These are phyloP conservation scores for Pampusana beccarii DNA, from an alignment of 2,113 vertebrate species.

Conservation along the genomic window DNA sequence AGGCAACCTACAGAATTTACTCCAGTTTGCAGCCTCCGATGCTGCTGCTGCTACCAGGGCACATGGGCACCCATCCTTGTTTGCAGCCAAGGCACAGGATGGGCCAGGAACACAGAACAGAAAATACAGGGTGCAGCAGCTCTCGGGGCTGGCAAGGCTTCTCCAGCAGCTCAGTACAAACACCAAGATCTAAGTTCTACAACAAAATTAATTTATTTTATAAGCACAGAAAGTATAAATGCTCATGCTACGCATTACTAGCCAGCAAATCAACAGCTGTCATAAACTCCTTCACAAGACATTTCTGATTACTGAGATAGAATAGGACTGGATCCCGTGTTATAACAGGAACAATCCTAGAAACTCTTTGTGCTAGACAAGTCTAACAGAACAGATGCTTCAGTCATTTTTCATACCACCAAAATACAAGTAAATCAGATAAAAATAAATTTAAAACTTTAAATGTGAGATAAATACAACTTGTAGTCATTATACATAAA, in stretches of 20 bases:
- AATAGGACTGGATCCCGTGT: neutral
- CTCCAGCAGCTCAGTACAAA: neutral
- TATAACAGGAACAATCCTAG: neutral
- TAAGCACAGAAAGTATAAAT: neutral
- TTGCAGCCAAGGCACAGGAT: neutral
- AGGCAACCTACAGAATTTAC: neutral
- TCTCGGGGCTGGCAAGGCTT: neutral
- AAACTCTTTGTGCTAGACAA: neutral
- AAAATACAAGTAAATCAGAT: conserved; percentile 14
- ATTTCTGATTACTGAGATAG: neutral
- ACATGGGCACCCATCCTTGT: neutral
- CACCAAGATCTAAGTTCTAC: neutral
- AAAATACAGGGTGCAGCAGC: neutral
- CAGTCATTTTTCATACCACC: neutral
- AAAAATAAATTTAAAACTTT: neutral
- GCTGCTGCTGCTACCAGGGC: neutral
- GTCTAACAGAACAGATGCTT: neutral
- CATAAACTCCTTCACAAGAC: neutral
- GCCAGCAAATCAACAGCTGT: neutral
- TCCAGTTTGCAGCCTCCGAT: neutral
- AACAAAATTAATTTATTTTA: neutral
- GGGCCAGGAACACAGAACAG: accelerated
- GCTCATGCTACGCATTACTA: neutral
- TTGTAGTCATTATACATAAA: neutral
- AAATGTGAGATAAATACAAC: neutral